Evolutionary conservation across 2,113 vertebrate species (phyloP).

Genomic region (Daphoenositta chrysoptera): DNA sequence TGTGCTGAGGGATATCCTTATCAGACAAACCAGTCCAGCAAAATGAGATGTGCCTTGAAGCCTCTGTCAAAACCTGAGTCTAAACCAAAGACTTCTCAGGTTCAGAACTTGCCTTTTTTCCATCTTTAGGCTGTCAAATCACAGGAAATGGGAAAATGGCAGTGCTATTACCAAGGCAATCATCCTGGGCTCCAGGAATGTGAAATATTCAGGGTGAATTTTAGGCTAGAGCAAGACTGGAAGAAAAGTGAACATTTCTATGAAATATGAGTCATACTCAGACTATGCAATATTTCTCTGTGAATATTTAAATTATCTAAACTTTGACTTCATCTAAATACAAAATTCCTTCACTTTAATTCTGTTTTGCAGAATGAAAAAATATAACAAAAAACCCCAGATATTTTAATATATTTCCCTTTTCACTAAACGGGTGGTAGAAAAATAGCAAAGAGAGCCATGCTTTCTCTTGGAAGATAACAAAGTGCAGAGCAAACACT

Average conservation of each 20-base stretch:
- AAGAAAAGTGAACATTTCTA: background rate
- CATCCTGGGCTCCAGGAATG: background rate
- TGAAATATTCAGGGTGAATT: background rate
- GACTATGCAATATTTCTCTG: background rate
- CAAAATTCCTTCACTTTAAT: background rate
- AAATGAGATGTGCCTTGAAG: background rate
- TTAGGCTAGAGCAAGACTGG: background rate
- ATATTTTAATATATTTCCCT: background rate
- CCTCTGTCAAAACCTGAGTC: background rate
- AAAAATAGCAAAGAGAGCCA: background rate
- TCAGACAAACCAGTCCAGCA: background rate
- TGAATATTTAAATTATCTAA: background rate
- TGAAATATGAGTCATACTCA: background rate
- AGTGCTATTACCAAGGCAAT: background rate
- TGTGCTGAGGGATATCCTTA: background rate
- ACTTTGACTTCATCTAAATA: background rate
- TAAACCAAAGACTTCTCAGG: background rate
- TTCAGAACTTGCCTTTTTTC: background rate
- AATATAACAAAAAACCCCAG: fast-evolving
- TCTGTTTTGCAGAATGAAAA: background rate
- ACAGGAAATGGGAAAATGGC: background rate
- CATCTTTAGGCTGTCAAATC: background rate
- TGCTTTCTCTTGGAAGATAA: background rate
- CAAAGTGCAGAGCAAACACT: background rate
- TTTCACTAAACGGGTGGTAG: background rate